Evolutionary conservation across 2,888 invertebrate species (phyloP).

Genomic region (Deroplatys truncata): DNA sequence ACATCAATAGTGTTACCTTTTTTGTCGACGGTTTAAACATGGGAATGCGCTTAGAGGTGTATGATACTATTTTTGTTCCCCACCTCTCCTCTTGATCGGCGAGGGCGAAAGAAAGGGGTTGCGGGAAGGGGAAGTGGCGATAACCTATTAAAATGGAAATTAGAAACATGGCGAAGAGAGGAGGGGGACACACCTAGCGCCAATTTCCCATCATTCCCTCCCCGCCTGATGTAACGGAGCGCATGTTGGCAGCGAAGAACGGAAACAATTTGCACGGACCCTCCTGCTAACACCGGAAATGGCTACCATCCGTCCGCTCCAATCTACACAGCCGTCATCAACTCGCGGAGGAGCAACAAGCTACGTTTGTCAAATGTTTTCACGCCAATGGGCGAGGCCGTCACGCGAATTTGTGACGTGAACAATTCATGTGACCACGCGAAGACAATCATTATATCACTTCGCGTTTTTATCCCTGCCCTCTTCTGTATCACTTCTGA

Average conservation of each 20-base stretch:
- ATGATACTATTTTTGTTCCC: not conserved
- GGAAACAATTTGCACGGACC: conserved; percentile 24
- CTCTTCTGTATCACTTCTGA: no score
- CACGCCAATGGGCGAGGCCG: not conserved
- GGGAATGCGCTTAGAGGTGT: not conserved
- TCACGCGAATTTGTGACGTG: no score
- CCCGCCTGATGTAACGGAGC: not conserved
- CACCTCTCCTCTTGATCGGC: not conserved
- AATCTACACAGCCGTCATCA: not conserved
- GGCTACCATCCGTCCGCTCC: conserved; percentile 19
- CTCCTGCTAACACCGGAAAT: conserved; percentile 16
- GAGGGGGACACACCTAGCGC: conserved; percentile 1
- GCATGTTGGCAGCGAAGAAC: conserved; percentile 3
- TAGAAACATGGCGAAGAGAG: conserved; percentile 5
- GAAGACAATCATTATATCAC: no score
- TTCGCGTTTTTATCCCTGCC: no score
- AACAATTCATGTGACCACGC: no score
- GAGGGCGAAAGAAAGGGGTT: conserved; percentile 1
- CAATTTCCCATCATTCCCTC: conserved; percentile 13
- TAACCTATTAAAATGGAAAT: conserved; percentile 23
- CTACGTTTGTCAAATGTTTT: not conserved
- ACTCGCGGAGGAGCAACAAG: not conserved
- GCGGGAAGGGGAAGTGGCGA: conserved; percentile 1
- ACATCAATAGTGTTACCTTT: not conserved
- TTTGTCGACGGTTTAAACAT: not conserved